These are phyloP conservation scores for Lasiurus cinereus DNA, from an alignment of 2,113 vertebrate genomes.

Conservation along the genomic window DNA sequence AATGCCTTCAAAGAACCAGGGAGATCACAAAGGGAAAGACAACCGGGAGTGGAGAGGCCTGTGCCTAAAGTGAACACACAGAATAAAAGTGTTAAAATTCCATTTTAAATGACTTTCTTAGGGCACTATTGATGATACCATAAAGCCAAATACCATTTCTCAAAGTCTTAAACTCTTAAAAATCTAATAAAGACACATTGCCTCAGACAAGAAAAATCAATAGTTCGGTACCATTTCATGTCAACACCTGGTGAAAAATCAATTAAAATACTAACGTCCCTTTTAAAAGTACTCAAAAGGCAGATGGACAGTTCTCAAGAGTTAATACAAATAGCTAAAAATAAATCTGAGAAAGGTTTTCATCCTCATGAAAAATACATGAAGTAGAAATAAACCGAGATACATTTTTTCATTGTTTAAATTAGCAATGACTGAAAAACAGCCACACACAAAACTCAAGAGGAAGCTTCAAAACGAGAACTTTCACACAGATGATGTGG, in stretches of 20 bases:
- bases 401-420: neutral
- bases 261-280: neutral
- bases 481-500: neutral
- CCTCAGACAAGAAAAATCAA: neutral
- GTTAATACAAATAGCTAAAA: neutral
- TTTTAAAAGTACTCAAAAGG: neutral
- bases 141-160: neutral
- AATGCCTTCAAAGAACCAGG: neutral
- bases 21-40: neutral
- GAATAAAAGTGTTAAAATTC: neutral
- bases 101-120: neutral
- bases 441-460: neutral
- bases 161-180: conserved; percentile 5
- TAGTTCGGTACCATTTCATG: neutral
- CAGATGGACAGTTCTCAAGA: neutral
- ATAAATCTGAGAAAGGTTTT: neutral
- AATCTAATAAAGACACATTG: neutral
- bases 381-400: conserved; percentile 9
- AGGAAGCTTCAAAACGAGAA: neutral
- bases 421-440: neutral
- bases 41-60: neutral
- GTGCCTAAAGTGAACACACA: neutral
- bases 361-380: neutral
- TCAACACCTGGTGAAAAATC: neutral
- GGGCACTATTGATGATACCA: neutral